Conservation (phyloP, 1,140 invertebrate genomes). For the Periplaneta americana region DNA sequence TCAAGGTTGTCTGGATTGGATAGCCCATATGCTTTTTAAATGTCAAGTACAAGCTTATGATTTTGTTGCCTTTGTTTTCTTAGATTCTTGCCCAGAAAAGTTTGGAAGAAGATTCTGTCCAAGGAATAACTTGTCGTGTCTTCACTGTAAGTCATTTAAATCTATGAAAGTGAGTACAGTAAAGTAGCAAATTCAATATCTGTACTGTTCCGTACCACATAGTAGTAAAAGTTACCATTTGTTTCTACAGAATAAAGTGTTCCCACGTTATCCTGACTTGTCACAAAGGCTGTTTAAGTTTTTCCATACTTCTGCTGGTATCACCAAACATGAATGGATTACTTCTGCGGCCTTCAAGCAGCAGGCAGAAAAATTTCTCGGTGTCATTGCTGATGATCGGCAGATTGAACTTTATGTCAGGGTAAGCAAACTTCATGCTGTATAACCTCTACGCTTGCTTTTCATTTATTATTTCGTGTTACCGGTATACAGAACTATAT, state of each 20-base stretch:
- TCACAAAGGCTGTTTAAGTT: constrained; percentile 59
- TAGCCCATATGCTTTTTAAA: neutral
- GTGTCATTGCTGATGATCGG: constrained; percentile 55
- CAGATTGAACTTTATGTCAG: constrained; percentile 62
- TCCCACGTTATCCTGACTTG: constrained; percentile 69
- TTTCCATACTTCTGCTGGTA: constrained; percentile 51
- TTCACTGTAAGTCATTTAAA: constrained; percentile 20
- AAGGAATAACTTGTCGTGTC: constrained; percentile 50
- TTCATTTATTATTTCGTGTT: no score
- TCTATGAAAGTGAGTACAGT: neutral
- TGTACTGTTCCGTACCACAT: neutral
- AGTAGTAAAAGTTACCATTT: constrained; percentile 6
- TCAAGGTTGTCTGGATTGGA: neutral
- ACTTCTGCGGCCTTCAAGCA: constrained; percentile 54
- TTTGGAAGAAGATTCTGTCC: constrained; percentile 53
- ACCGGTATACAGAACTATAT: no score
- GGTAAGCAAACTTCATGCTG: constrained; percentile 21
- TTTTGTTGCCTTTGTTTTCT: constrained; percentile 22
- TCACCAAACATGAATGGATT: constrained; percentile 51
- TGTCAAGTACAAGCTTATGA: neutral
- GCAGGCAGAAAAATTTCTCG: constrained; percentile 65
- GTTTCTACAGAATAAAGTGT: constrained; percentile 59
- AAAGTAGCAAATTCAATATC: neutral
- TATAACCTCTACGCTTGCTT: no score
- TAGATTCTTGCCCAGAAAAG: constrained; percentile 57